Evolutionary conservation across 1,140 invertebrate species (phyloP).

Genomic region (Chlorops oryzae): DNA sequence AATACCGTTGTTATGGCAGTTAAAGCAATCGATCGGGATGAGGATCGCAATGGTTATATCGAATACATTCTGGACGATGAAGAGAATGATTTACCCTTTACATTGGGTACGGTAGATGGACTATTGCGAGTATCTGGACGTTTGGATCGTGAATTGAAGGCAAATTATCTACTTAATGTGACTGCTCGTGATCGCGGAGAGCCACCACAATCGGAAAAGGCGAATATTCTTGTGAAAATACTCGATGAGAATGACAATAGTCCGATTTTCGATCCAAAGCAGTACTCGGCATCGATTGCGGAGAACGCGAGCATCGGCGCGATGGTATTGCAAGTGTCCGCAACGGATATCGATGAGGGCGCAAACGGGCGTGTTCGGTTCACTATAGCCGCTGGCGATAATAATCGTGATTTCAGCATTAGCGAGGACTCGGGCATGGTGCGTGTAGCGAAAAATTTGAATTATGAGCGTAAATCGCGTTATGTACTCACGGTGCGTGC

Average conservation of each 20-base stretch:
- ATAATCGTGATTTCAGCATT: slow-evolving; percentile 83
- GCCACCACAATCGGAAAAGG: slow-evolving; percentile 66
- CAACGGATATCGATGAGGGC: slow-evolving; percentile 86
- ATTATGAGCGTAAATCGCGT: slow-evolving; percentile 80
- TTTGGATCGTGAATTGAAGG: slow-evolving; percentile 76
- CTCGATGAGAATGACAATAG: slow-evolving; percentile 92
- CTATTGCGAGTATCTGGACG: slow-evolving; percentile 71
- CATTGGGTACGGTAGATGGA: slow-evolving; percentile 81
- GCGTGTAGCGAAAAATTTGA: slow-evolving; percentile 81
- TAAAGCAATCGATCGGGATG: slow-evolving; percentile 86
- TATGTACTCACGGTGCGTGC: slow-evolving; percentile 79
- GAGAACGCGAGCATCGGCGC: slow-evolving; percentile 92
- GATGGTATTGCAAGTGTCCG: slow-evolving; percentile 83
- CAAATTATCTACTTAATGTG: slow-evolving; percentile 74
- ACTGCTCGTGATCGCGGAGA: slow-evolving; percentile 84
- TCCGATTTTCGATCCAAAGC: slow-evolving; percentile 80
- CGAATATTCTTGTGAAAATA: slow-evolving; percentile 66
- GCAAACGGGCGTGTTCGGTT: slow-evolving; percentile 83
- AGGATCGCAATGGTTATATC: slow-evolving; percentile 87
- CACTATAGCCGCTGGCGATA: slow-evolving; percentile 81
- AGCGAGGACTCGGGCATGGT: slow-evolving; percentile 84
- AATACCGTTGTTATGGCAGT: slow-evolving; percentile 87
- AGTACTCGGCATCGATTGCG: slow-evolving; percentile 79
- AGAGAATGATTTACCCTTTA: slow-evolving; percentile 58
- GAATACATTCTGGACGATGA: slow-evolving; percentile 67